A percentile compares a stretch with the other conserved stretches of the same genome.
These are phyloP conservation scores for Microplitis mediator DNA, from an alignment of 1,140 invertebrate genomes.

Conservation along the genomic window DNA sequence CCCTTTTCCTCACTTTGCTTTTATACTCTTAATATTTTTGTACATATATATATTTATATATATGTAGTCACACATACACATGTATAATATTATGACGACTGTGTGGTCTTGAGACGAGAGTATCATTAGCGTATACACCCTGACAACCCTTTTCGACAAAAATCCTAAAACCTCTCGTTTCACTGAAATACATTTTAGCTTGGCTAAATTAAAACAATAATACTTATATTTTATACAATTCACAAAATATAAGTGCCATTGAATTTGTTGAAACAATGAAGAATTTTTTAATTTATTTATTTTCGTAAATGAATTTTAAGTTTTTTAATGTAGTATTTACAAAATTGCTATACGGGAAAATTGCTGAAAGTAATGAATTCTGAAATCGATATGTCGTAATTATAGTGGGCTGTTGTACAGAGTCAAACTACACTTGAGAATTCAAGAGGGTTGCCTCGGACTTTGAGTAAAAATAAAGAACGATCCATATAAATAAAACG, in stretches of 20 bases:
- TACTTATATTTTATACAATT: not conserved
- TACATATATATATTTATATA: not conserved
- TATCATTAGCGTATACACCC: slow-evolving; percentile 1
- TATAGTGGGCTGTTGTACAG: not conserved
- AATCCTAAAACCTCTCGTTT: not conserved
- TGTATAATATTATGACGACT: not conserved
- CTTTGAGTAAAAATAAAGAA: slow-evolving; percentile 13
- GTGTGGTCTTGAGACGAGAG: not conserved
- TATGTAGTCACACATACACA: not conserved
- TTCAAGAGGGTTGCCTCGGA: slow-evolving; percentile 2
- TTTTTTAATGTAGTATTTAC: not conserved
- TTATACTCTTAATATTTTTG: not conserved
- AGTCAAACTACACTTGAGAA: slow-evolving; percentile 11
- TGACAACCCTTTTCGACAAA: slow-evolving; percentile 33
- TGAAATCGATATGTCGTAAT: not conserved
- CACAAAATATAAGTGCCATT: no score
- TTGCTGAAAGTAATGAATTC: not conserved
- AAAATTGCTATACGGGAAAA: not conserved
- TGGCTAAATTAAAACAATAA: slow-evolving; percentile 44
- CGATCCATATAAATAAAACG: not conserved
- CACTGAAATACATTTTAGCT: not conserved
- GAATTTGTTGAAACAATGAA: no score
- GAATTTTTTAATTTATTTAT: no score
- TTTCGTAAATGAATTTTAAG: no score
- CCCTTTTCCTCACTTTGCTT: not conserved